Conservation (phyloP, 2,797 vertebrate genomes). For the Gobionotothen gibberifrons region DNA sequence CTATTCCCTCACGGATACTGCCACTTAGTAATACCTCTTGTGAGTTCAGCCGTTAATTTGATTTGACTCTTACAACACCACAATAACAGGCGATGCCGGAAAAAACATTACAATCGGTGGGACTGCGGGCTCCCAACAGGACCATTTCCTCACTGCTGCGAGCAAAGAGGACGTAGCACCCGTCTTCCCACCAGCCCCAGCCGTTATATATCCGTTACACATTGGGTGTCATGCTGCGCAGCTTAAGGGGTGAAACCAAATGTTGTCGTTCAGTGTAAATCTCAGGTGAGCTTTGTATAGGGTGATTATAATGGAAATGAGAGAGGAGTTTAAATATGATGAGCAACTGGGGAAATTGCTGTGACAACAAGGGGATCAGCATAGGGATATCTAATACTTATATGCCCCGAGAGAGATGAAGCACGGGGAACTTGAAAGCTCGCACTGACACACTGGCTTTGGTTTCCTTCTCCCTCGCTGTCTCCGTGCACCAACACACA, state of each 20-base stretch:
- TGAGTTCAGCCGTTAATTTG: conserved; percentile 66
- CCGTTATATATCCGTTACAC: conserved; percentile 55
- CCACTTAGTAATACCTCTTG: conserved; percentile 62
- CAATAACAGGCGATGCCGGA: conserved; percentile 36
- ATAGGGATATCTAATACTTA: conserved; percentile 79
- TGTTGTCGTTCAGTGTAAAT: conserved; percentile 69
- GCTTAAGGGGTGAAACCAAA: conserved; percentile 67
- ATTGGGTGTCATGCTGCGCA: conserved; percentile 46
- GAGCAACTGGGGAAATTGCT: conserved; percentile 83
- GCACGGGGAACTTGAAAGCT: conserved; percentile 76
- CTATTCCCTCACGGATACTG: conserved; percentile 48
- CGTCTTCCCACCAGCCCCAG: conserved; percentile 37
- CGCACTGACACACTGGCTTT: conserved; percentile 71
- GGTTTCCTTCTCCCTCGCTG: conserved; percentile 48
- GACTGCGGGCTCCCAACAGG: conserved; percentile 40
- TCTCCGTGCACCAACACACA: conserved; percentile 35
- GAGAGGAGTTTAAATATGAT: conserved; percentile 82
- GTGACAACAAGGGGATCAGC: conserved; percentile 82
- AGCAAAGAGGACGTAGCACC: conserved; percentile 28
- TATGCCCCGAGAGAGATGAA: conserved; percentile 78
- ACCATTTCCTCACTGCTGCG: conserved; percentile 34
- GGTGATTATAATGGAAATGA: conserved; percentile 81
- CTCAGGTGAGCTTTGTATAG: conserved; percentile 79
- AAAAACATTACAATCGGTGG: conserved; percentile 33
- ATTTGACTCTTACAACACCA: conserved; percentile 57